Percentiles rank a stretch among this genome's conserved stretches.
Conservation (phyloP, 2,888 invertebrate genomes). For the Synergus gifuensis region DNA sequence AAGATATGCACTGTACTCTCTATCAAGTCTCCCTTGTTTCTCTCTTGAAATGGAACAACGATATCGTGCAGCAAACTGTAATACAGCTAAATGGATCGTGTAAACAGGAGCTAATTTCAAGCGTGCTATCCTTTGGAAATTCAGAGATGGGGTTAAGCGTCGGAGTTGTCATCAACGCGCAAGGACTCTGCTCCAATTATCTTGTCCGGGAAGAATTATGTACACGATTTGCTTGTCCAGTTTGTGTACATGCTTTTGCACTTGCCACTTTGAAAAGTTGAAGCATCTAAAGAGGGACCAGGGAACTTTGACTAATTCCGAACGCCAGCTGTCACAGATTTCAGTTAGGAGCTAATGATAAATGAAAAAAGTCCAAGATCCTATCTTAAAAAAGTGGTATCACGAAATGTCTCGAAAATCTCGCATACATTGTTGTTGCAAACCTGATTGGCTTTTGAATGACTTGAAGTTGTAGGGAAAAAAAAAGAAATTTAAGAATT, state of each 20-base stretch:
- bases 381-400: no score
- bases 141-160: slow-evolving; percentile 9
- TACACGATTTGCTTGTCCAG: slow-evolving; percentile 13
- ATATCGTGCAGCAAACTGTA: slow-evolving; percentile 15
- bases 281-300: background rate
- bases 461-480: no score
- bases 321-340: background rate
- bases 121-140: background rate
- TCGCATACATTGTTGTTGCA: no score
- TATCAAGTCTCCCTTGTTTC: background rate
- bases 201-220: slow-evolving; percentile 20
- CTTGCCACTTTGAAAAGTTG: background rate
- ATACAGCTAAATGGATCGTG: slow-evolving; percentile 5
- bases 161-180: background rate
- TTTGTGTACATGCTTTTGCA: slow-evolving; percentile 1
- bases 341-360: background rate
- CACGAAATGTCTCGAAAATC: no score
- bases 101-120: slow-evolving; percentile 20
- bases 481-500: no score
- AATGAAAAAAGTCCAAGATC: background rate
- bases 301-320: slow-evolving; percentile 6
- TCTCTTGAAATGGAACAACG: background rate
- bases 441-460: no score
- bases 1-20: background rate
- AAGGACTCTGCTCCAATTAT: background rate